These are phyloP conservation scores for Pemphredon lugubris DNA, from an alignment of 2,888 invertebrate species.

Conservation along the genomic window DNA sequence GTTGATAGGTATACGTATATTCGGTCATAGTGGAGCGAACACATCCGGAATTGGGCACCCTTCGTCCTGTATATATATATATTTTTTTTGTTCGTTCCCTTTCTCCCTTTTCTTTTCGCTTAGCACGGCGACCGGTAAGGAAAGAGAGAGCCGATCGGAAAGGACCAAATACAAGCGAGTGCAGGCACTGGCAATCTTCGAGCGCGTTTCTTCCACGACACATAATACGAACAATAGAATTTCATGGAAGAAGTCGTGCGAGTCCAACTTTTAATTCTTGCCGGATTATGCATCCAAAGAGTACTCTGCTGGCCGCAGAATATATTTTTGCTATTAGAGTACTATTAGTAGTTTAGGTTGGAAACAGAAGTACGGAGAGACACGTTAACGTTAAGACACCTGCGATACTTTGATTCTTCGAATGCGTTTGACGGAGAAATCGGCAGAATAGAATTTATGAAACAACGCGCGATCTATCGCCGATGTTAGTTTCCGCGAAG, in stretches of 20 bases:
- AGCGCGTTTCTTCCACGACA: not conserved
- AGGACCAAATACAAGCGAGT: constrained; percentile 39
- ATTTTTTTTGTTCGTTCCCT: no score
- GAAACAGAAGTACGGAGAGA: constrained; percentile 4
- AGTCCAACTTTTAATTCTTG: constrained; percentile 22
- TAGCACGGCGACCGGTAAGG: constrained; percentile 11
- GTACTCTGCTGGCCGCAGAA: constrained; percentile 19
- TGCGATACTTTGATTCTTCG: no score
- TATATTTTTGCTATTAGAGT: not conserved
- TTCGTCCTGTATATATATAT: no score
- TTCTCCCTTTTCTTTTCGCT: no score
- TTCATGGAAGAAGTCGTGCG: no score
- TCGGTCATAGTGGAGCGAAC: not conserved
- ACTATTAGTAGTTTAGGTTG: not conserved
- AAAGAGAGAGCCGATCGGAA: constrained; percentile 2
- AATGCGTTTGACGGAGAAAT: no score
- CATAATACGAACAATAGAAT: no score
- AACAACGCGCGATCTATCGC: no score
- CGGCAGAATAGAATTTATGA: no score
- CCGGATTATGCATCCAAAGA: constrained; percentile 39
- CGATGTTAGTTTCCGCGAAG: no score
- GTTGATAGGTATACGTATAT: not conserved
- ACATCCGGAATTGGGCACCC: no score
- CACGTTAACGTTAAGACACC: not conserved
- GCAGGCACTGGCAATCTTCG: constrained; percentile 44